Percentiles rank a stretch among this genome's conserved stretches.
These are phyloP conservation scores for Neoniphon sammara DNA, from an alignment of 2,797 vertebrate genomes.

Conservation along the genomic window DNA sequence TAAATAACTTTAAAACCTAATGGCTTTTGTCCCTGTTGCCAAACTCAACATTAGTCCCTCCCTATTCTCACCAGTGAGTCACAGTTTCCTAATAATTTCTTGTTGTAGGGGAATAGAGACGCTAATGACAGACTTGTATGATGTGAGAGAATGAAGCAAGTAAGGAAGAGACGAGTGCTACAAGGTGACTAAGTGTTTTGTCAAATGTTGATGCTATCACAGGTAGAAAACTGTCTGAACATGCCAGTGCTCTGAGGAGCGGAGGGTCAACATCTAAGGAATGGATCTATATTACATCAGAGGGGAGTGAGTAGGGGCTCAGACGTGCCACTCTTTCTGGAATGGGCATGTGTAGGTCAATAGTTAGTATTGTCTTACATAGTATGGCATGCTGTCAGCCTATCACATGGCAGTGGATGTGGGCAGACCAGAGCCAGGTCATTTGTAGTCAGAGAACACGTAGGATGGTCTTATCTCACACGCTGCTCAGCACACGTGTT, in stretches of 20 bases:
- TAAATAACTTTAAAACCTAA: neutral
- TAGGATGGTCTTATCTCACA: constrained; percentile 47
- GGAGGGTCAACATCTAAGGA: neutral
- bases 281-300: neutral
- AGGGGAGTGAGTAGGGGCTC: neutral
- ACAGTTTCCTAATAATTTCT: neutral
- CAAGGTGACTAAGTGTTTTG: neutral
- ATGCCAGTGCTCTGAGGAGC: neutral
- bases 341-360: constrained; percentile 8
- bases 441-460: constrained; percentile 22
- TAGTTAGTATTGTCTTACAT: constrained; percentile 31
- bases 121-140: too few species aligned
- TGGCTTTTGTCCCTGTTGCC: neutral
- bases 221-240: neutral
- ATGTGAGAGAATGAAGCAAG: too few species aligned
- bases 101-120: neutral
- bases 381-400: constrained; percentile 9
- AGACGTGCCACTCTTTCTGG: neutral
- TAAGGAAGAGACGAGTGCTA: too few species aligned
- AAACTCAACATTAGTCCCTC: neutral
- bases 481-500: constrained; percentile 10
- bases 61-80: neutral
- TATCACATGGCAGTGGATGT: constrained; percentile 55
- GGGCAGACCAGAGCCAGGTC: constrained; percentile 28
- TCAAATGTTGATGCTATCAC: neutral